A percentile compares a stretch with the other conserved stretches of the same genome.
Evolutionary conservation across 2,113 vertebrate species (phyloP).

Genomic region (Picathartes gymnocephalus): DNA sequence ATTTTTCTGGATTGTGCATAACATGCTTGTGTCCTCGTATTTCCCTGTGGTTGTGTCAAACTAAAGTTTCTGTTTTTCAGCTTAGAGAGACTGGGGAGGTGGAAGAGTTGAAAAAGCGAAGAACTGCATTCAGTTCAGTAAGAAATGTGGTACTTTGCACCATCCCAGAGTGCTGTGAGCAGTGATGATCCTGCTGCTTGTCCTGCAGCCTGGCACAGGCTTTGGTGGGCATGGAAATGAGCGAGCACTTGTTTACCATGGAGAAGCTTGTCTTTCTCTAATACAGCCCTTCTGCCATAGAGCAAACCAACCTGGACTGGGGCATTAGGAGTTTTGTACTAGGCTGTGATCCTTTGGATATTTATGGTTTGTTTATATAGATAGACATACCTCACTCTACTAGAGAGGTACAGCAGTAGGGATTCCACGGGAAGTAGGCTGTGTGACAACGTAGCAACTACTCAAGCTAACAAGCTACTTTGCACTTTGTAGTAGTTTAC

Average conservation of each 20-base stretch:
- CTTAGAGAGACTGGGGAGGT: neutral
- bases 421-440: neutral
- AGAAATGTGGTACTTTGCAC: neutral
- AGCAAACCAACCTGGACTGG: neutral
- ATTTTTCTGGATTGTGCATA: conserved; percentile 26
- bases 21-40: neutral
- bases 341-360: neutral
- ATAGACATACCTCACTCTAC: neutral
- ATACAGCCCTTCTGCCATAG: neutral
- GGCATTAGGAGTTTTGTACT: neutral
- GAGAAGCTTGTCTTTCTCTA: neutral
- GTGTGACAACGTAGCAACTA: no score
- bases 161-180: neutral
- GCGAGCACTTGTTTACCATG: rapidly evolving
- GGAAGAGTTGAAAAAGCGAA: neutral
- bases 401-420: neutral
- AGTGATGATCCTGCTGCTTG: neutral
- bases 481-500: neutral
- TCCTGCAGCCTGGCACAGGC: neutral
- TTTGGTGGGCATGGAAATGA: neutral
- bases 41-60: neutral
- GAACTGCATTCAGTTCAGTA: neutral
- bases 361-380: neutral
- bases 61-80: neutral
- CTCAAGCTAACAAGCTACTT: neutral